Base-by-base conservation (phyloP, 2,888 invertebrate species). In the Pyralis farinalis region DNA sequence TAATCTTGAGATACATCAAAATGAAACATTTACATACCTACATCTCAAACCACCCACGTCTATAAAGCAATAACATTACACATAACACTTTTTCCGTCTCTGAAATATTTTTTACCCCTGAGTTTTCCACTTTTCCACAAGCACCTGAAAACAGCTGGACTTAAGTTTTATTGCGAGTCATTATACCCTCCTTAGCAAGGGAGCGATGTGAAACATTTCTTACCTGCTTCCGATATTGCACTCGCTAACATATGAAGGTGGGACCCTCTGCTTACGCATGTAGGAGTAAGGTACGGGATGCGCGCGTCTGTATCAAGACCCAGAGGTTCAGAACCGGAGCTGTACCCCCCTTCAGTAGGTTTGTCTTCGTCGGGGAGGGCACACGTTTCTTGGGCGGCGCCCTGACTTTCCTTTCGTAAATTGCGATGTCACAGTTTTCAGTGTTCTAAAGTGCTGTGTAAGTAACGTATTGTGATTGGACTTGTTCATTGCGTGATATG, bases 241-340 rank as follows among this genome's bases (percentile, higher is more conserved):
- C 47, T 54, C 50, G 48, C 53, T 54, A 57, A 70, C 71, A 64
- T 72, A 73, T 71, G 75, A 69, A 72, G 57, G 61, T 58, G 54
- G 42, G 49, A 46, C 49, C 50, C 49, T 48, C 58, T 55, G 42
- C 34, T 53, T 63, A 63, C 51, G 55, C 58, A 62, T 62, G 54
- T 66, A 68, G 58, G 52, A 61, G 63, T 69, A 66, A 70, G 71
- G 73, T 71, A 69, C 74, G 62, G 65, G 82, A 81, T 85, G 86
- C 86, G 86, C 85, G 84, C 86, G 86, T 76, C 84, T 81, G 63
- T 52, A 59, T 51, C 56, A 51, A 71, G 67, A 27, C 64, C 65
- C 78, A 53, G 58, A 73, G 61, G 65, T 55, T 71, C 43, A 57
- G 60, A 49, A 71, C 77, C 25, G 3, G 25, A 25, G 25, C 75